A percentile compares a stretch with the other conserved stretches of the same genome.
phyloP scores from a whole-genome alignment of 2,888 invertebrate genomes.

The Nemapogon koenigi region DNA sequence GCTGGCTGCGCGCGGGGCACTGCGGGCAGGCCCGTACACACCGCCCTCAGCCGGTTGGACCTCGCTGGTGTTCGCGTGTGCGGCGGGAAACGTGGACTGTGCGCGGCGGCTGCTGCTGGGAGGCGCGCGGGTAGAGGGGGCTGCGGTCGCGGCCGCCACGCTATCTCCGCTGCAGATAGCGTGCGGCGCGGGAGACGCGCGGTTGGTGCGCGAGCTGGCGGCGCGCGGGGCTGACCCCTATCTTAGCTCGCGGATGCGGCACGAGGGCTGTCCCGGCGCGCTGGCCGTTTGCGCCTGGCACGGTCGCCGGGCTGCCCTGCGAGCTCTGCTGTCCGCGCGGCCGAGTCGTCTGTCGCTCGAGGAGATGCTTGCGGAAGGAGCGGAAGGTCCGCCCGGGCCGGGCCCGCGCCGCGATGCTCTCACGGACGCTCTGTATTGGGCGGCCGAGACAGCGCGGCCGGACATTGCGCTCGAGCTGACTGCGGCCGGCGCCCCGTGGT shows the following conservation, averaged over 20 bases:
- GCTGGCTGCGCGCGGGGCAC: slow-evolving; percentile 36
- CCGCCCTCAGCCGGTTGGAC: slow-evolving; percentile 75
- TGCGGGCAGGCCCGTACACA: slow-evolving; percentile 31
- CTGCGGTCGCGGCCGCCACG: slow-evolving; percentile 80
- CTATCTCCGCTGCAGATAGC: slow-evolving; percentile 89
- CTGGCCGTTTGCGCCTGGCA: slow-evolving; percentile 90
- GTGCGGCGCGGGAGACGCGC: slow-evolving; percentile 80
- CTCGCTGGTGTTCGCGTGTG: slow-evolving; percentile 80
- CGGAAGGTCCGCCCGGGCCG: slow-evolving; percentile 28
- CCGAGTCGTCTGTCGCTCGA: slow-evolving; percentile 82
- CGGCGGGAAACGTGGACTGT: slow-evolving; percentile 53
- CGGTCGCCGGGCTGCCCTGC: slow-evolving; percentile 80
- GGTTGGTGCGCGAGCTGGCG: slow-evolving; percentile 79
- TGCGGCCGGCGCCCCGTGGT: slow-evolving; percentile 89
- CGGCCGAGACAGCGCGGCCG: slow-evolving; percentile 87
- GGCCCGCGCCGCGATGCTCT: slow-evolving; percentile 47
- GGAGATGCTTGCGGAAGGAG: slow-evolving; percentile 89
- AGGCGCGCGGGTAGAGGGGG: slow-evolving; percentile 87
- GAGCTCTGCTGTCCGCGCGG: slow-evolving; percentile 78
- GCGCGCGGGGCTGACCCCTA: slow-evolving; percentile 90
- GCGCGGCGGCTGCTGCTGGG: slow-evolving; percentile 76
- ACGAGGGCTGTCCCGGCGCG: slow-evolving; percentile 79
- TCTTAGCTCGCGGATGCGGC: slow-evolving; percentile 82
- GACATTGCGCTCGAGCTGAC: slow-evolving; percentile 90
- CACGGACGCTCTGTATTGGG: slow-evolving; percentile 94